Conservation (phyloP, 2,113 vertebrate species). For the Furnarius figulus region DNA sequence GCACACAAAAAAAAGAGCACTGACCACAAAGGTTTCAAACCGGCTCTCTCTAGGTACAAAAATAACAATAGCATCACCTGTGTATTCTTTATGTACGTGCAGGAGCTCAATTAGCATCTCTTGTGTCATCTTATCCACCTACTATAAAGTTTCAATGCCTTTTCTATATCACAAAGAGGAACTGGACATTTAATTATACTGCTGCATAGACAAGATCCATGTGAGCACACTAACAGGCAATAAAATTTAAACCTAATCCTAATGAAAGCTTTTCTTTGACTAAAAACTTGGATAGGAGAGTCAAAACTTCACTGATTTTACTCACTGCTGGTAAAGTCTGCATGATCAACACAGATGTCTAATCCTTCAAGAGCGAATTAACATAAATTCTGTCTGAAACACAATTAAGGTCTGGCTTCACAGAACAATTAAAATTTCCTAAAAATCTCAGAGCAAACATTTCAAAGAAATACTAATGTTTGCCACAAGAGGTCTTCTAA, state of each 20-base stretch:
- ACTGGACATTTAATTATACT: background rate
- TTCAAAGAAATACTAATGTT: background rate
- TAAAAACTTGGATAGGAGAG: background rate
- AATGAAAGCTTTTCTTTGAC: background rate
- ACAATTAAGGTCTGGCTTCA: background rate
- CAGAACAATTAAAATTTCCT: background rate
- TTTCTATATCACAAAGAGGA: slow-evolving; percentile 15
- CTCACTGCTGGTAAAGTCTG: background rate
- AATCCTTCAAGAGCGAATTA: background rate
- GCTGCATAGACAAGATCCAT: background rate
- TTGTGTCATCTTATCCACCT: background rate
- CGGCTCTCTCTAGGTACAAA: slow-evolving; percentile 47
- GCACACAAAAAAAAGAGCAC: background rate
- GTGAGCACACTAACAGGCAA: background rate
- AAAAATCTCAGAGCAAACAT: background rate
- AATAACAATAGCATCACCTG: slow-evolving; percentile 68
- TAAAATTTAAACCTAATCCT: background rate
- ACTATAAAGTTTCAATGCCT: background rate
- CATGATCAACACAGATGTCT: background rate
- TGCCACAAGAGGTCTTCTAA: background rate
- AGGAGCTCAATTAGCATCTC: slow-evolving; percentile 26
- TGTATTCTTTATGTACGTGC: background rate
- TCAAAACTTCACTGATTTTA: slow-evolving; percentile 8
- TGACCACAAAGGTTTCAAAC: slow-evolving; percentile 45
- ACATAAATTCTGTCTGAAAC: background rate